Percentiles rank a stretch among this genome's conserved stretches.
Conservation (phyloP, 2,113 vertebrate genomes). For the Phyllostomus hastatus region DNA sequence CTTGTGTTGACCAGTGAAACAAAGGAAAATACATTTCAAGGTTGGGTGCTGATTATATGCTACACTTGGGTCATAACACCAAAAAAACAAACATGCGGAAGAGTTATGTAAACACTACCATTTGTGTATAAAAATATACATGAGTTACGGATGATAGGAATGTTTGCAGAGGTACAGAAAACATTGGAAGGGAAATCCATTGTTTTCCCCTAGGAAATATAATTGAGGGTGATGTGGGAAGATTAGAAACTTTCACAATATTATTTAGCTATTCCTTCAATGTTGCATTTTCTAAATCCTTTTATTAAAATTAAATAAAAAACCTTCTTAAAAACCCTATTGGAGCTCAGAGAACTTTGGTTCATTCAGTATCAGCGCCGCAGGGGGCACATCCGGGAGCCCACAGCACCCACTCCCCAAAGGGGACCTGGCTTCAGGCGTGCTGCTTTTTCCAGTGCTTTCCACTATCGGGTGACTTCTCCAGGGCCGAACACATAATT, state of each 20-base stretch:
- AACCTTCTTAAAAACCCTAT: neutral
- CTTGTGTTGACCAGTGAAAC: neutral
- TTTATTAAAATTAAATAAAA: neutral
- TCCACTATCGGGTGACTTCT: neutral
- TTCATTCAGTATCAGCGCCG: neutral
- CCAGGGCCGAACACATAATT: neutral
- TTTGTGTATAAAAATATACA: neutral
- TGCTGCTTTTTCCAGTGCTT: neutral
- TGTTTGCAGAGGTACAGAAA: neutral
- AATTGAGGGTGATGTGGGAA: neutral
- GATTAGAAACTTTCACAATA: neutral
- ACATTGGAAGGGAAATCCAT: neutral
- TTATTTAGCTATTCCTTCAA: neutral
- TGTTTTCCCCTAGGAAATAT: neutral
- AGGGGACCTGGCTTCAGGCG: neutral
- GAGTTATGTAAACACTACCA: neutral
- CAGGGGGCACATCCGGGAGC: neutral
- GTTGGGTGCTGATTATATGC: neutral
- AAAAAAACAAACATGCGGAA: neutral
- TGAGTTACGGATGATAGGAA: neutral
- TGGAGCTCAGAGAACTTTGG: neutral
- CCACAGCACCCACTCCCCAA: neutral
- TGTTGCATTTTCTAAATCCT: neutral
- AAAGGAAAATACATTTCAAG: conserved; percentile 15
- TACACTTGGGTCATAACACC: neutral